Evolutionary conservation across 2,888 invertebrate genomes (phyloP).

Genomic region (Agrotis clavis): DNA sequence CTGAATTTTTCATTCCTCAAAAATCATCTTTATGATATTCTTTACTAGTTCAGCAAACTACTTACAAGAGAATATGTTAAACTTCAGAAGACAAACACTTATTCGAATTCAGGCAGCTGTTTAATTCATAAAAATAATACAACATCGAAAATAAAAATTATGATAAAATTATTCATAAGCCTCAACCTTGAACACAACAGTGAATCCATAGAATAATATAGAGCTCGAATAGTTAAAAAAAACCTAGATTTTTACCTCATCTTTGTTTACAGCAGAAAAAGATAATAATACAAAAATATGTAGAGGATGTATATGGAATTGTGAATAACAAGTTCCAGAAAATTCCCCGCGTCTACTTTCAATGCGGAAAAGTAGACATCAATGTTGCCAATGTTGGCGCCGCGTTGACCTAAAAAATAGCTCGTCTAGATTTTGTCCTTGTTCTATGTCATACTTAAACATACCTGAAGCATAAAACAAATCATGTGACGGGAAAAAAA

Average conservation of each 20-base stretch:
- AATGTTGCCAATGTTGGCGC: slow-evolving; percentile 36
- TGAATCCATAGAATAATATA: neutral
- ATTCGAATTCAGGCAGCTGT: neutral
- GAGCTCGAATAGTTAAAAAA: neutral
- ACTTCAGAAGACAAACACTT: neutral
- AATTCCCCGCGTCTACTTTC: neutral
- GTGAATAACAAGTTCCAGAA: neutral
- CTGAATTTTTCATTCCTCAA: no score
- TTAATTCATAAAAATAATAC: slow-evolving; percentile 5
- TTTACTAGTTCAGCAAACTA: neutral
- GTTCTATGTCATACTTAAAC: neutral
- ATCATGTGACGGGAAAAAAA: slow-evolving; percentile 6
- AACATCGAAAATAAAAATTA: neutral
- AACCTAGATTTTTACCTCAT: neutral
- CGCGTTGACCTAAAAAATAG: slow-evolving; percentile 29
- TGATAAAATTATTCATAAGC: slow-evolving; percentile 11
- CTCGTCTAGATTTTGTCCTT: slow-evolving; percentile 22
- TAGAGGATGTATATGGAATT: neutral
- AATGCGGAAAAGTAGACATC: slow-evolving; percentile 13
- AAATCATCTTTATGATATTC: no score
- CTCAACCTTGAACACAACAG: slow-evolving; percentile 13
- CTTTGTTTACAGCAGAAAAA: no score
- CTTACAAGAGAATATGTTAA: neutral
- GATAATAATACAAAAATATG: no score
- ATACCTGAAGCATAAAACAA: neutral